phyloP scores from a whole-genome alignment of 1,140 invertebrate genomes.

The Drosophila leontia region DNA sequence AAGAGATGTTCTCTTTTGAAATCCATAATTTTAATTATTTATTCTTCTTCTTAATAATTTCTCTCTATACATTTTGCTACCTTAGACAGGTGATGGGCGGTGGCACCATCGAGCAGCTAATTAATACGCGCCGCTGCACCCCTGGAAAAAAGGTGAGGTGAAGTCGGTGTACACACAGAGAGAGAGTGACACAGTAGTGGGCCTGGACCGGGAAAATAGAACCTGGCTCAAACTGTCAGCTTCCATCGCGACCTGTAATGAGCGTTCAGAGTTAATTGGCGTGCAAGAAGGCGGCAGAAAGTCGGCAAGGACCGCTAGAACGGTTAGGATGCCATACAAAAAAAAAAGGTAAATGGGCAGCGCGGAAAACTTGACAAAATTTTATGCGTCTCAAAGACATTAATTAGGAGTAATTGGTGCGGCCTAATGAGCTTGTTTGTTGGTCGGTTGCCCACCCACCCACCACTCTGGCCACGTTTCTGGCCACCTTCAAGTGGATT shows the following conservation, averaged over 20 bases:
- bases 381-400: slow-evolving; percentile 69
- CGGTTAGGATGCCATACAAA: slow-evolving; percentile 5
- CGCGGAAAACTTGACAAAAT: slow-evolving; percentile 71
- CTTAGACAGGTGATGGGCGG: slow-evolving; percentile 33
- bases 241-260: slow-evolving; percentile 65
- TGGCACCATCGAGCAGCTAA: slow-evolving; percentile 75
- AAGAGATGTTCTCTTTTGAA: neutral
- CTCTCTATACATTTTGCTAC: slow-evolving; percentile 1
- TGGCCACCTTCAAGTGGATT: slow-evolving; percentile 35
- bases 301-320: neutral
- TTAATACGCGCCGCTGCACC: slow-evolving; percentile 80
- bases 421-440: slow-evolving; percentile 70
- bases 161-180: slow-evolving; percentile 21
- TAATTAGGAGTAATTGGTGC: slow-evolving; percentile 77
- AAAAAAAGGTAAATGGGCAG: slow-evolving; percentile 26
- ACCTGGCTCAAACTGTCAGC: slow-evolving; percentile 52
- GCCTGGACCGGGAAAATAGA: slow-evolving; percentile 14
- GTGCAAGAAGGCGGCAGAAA: slow-evolving; percentile 57
- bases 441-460: slow-evolving; percentile 12
- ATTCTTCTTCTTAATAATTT: neutral
- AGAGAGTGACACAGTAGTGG: slow-evolving; percentile 37
- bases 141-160: slow-evolving; percentile 22
- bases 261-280: slow-evolving; percentile 80
- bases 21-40: neutral
- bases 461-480: neutral